A percentile compares a stretch with the other conserved stretches of the same genome.
Conservation (phyloP, 2,797 vertebrate species). For the Acanthornis magna region DNA sequence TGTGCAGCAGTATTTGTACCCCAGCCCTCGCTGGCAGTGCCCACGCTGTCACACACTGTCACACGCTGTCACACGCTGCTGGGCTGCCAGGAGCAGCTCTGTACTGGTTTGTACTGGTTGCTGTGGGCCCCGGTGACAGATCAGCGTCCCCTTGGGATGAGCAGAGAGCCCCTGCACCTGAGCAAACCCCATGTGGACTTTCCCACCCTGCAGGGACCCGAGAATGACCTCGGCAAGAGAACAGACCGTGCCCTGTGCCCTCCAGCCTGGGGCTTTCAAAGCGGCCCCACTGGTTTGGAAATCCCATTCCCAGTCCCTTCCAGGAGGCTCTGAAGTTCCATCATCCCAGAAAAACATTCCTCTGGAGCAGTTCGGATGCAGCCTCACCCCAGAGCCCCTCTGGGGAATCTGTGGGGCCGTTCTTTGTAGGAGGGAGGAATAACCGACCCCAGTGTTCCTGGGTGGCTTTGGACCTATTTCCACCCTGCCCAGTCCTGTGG, state of each 20-base stretch:
- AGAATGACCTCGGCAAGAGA: not conserved
- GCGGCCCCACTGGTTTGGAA: not conserved
- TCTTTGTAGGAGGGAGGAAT: not conserved
- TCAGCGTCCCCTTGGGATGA: not conserved
- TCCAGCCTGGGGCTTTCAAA: not conserved
- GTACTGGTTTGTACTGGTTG: not conserved
- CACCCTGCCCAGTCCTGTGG: not conserved
- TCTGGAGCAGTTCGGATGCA: not conserved
- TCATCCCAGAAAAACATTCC: accelerated
- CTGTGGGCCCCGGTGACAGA: not conserved
- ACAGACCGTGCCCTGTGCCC: not conserved
- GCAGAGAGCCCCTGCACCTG: not conserved
- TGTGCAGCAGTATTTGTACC: not conserved
- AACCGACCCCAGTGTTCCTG: not conserved
- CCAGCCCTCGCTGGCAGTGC: not conserved
- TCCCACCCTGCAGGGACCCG: not conserved
- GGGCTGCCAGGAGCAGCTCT: not conserved
- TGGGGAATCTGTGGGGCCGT: not conserved
- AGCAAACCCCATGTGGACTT: not conserved
- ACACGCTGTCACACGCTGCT: not conserved
- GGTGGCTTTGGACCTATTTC: not conserved
- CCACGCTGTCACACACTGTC: not conserved
- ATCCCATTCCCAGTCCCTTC: not conserved
- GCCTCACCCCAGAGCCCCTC: not conserved
- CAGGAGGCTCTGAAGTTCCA: not conserved